Base-by-base conservation (phyloP, 2,888 invertebrate genomes). In the Polyploca ridens region DNA sequence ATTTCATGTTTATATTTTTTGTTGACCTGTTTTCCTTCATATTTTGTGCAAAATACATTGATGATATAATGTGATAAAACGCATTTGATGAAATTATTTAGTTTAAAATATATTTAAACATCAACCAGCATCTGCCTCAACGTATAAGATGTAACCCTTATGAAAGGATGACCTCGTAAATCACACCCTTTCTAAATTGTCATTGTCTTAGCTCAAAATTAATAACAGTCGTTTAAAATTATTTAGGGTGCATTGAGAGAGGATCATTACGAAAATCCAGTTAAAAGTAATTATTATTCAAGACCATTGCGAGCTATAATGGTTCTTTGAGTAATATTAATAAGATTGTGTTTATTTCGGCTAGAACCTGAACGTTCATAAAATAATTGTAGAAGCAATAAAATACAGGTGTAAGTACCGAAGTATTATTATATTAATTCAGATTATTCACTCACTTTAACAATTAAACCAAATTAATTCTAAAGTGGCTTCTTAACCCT, bases 151-250 rank as follows among this genome's bases (percentile, higher is more conserved):
- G 35, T 7, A 6, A 13, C 13, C 0, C 6, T 41, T 38, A 8
- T 8, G 10, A 38, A 38, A 10, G 10, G 38, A 1, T 41, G 3
- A 41, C 41, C 46, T 6, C 5, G 6, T 46, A n/a, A 46, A 46
- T n/a, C 5, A n/a, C 0, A 46, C 46, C 46, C 46, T 46, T 5
- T 6, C 14, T n/a, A n/a, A 46, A n/a, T 6, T 41, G 41, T 41
- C 3, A 70, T 70, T 54, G 16, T 54, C 3, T 6, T 19, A 10
- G 16, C 19, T 54, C 19, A 54, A 49, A 10, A 54, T 16, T 54
- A 54, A 3, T 16, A 54, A 54, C 54, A 19, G 16, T 54, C 54
- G 19, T 54, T 19, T 54, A 54, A 54, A 54, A 54, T 54, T 16
- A 54, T 54, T 54, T 10, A 19, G 19, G n/a, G 10, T 16, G 16